Evolutionary conservation across 2,113 vertebrate genomes (phyloP).

Genomic region (Nymphicus hollandicus): DNA sequence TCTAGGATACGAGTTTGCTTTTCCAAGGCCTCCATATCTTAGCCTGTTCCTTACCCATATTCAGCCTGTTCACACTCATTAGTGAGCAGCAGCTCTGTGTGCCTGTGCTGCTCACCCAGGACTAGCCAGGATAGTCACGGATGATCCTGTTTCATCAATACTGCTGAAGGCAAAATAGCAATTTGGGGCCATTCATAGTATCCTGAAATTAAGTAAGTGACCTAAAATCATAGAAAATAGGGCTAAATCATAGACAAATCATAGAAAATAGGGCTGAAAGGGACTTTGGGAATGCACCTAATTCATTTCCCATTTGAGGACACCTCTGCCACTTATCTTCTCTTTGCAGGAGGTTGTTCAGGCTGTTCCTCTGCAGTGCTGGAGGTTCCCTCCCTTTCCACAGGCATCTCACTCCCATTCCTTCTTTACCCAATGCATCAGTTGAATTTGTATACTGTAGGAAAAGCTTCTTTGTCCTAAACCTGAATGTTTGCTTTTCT

Average conservation of each 20-base stretch:
- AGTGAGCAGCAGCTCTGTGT: not conserved
- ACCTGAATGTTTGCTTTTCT: not conserved
- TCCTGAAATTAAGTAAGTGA: not conserved
- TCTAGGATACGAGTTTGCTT: not conserved
- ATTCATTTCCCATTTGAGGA: not conserved
- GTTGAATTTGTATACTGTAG: not conserved
- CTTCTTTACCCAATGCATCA: not conserved
- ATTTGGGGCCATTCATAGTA: not conserved
- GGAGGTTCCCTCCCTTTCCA: not conserved
- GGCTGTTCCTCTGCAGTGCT: not conserved
- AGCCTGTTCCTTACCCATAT: rapidly evolving
- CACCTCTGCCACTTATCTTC: not conserved
- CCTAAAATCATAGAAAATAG: not conserved
- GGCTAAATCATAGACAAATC: not conserved
- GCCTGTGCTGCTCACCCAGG: not conserved
- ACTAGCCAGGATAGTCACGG: not conserved
- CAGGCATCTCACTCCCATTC: not conserved
- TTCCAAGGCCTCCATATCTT: not conserved
- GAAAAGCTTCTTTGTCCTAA: not conserved
- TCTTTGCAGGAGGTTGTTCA: not conserved
- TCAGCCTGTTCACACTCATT: not conserved
- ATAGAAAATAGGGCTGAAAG: not conserved
- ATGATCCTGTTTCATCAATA: not conserved
- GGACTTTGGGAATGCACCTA: not conserved
- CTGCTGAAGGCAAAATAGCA: not conserved